Conservation (phyloP, 2,797 vertebrate species). For the Pseudomugil tenellus region DNA sequence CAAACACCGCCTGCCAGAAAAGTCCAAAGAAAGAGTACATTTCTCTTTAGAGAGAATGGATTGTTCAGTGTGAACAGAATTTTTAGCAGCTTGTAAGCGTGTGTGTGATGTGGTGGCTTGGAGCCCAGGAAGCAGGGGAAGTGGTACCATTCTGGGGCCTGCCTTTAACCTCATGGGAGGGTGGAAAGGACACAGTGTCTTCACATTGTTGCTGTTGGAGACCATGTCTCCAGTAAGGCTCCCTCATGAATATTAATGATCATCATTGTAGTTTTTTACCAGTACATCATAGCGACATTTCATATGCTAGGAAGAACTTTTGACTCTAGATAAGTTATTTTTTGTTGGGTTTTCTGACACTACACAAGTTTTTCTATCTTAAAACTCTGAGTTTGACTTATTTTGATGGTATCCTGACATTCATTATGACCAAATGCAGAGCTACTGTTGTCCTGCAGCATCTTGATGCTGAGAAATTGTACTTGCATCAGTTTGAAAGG, state of each 20-base stretch:
- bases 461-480: background rate
- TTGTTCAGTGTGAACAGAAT: slow-evolving; percentile 72
- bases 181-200: slow-evolving; percentile 64
- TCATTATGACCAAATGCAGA: background rate
- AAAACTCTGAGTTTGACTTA: background rate
- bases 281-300: slow-evolving; percentile 7
- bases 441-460: too few species aligned
- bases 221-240: slow-evolving; percentile 46
- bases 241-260: slow-evolving; percentile 75
- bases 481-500: too few species aligned
- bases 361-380: background rate
- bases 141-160: slow-evolving; percentile 68
- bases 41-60: slow-evolving; percentile 55
- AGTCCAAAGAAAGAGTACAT: slow-evolving; percentile 44
- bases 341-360: too few species aligned
- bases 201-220: slow-evolving; percentile 68
- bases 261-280: slow-evolving; percentile 23
- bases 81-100: slow-evolving; percentile 54
- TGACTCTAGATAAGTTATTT: background rate
- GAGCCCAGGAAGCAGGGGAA: slow-evolving; percentile 66
- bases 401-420: background rate
- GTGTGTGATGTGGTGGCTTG: slow-evolving; percentile 46
- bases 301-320: background rate
- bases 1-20: slow-evolving; percentile 32
- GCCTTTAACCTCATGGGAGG: slow-evolving; percentile 60